Evolutionary conservation across 2,888 invertebrate genomes (phyloP), one percentile per base, ranked within the genome.

Genomic region (Agonopterix heracliana): DNA sequence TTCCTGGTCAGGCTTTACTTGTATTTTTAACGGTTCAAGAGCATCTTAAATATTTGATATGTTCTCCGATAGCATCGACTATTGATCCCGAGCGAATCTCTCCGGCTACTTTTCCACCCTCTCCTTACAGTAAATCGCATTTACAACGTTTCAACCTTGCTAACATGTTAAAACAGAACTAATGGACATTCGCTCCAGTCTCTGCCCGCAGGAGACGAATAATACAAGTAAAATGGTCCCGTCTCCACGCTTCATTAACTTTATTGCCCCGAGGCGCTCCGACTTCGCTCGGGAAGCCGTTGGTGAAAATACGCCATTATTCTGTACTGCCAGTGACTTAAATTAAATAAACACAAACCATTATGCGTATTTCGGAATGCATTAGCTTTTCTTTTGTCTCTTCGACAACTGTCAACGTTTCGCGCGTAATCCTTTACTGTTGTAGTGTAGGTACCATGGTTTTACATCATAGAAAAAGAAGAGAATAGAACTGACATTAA

Each of bases 111-210:
- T 77, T 79, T 81, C 84, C 81, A 82, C 83, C 86, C 87, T 78
- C 85, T 77, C 81, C 74, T 73, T 73, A 78, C 72, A 84, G 83
- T 83, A 87, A 88, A 88, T 88, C 86, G 84, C 81, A 88, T 88
- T 88, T 87, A 82, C 84, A 86, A 85, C 83, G 82, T 87, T 87
- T 88, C 88, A 87, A 86, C 86, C 79, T 86, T 84, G 84, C 87
- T 88, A 88, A 88, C 87, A 88, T 87, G 88, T 88, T 88, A 87
- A 88, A 88, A 88, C 86, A 87, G 88, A 88, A 88, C 88, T 87
- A 88, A 88, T 88, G 87, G 87, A 87, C 87, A 88, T 88, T 88
- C 87, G 87, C 81, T 88, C 72, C 86, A 85, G 86, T 85, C 85
- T 81, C 78, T 82, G 86, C 81, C 82, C 85, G 82, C 86, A 85